A percentile compares a stretch with the other conserved stretches of the same genome.
phyloP scores from a whole-genome alignment of 2,888 invertebrate genomes.

The Drosophila suboccidentalis region DNA sequence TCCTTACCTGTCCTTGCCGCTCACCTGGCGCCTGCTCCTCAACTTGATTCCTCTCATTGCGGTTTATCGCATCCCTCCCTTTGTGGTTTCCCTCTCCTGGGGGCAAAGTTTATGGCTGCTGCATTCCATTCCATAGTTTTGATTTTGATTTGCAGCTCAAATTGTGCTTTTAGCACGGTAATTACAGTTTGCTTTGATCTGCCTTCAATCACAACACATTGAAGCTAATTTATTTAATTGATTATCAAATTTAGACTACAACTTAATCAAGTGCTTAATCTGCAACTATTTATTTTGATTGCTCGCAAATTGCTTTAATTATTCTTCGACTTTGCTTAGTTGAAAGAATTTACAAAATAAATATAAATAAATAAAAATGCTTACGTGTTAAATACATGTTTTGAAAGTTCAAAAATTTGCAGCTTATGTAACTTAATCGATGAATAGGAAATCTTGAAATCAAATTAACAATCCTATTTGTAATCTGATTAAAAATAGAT shows the following conservation, averaged over 20 bases:
- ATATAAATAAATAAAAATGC: neutral
- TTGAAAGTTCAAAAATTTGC: constrained; percentile 4
- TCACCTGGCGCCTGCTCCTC: constrained; percentile 35
- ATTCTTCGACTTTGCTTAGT: neutral
- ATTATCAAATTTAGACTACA: constrained; percentile 7
- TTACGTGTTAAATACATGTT: neutral
- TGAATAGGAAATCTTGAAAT: neutral
- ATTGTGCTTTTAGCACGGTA: constrained; percentile 35
- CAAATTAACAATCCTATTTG: neutral
- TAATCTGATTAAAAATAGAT: neutral
- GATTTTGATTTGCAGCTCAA: constrained; percentile 61
- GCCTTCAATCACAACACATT: constrained; percentile 22
- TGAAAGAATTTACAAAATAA: neutral
- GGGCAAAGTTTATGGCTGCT: constrained; percentile 39
- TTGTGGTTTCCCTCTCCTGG: constrained; percentile 26
- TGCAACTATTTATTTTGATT: constrained; percentile 19
- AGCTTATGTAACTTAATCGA: neutral
- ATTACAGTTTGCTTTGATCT: constrained; percentile 27
- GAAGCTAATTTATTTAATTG: constrained; percentile 31
- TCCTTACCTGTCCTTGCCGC: neutral
- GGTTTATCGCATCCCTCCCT: constrained; percentile 19
- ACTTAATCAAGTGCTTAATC: constrained; percentile 2
- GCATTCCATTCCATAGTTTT: constrained; percentile 29
- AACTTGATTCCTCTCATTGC: constrained; percentile 26
- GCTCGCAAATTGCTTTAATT: neutral